These are phyloP conservation scores for Cataglyphis hispanica DNA, from an alignment of 1,140 invertebrate species.

Conservation along the genomic window DNA sequence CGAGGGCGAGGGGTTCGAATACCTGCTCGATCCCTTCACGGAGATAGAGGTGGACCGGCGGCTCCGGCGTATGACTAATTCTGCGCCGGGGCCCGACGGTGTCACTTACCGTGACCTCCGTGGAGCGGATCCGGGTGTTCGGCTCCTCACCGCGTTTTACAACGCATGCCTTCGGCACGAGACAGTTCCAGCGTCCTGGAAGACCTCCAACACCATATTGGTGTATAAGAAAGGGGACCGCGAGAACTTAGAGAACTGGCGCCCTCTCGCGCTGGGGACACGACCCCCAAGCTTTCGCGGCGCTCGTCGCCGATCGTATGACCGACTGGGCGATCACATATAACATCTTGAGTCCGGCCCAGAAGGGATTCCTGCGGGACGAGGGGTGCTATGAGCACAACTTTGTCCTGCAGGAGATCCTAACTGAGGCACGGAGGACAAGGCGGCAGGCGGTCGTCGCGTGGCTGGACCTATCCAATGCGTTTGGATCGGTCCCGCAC, in stretches of 20 bases:
- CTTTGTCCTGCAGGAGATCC: background rate
- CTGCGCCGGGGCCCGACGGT: background rate
- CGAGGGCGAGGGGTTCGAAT: background rate
- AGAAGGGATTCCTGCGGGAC: constrained; percentile 78
- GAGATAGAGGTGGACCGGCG: background rate
- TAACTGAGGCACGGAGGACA: background rate
- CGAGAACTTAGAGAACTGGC: background rate
- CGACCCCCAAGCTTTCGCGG: constrained; percentile 9
- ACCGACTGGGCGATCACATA: constrained; percentile 25
- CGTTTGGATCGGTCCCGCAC: constrained; percentile 5
- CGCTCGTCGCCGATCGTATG: constrained; percentile 26
- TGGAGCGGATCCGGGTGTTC: background rate
- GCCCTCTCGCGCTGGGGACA: background rate
- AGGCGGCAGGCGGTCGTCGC: background rate
- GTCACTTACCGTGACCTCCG: background rate
- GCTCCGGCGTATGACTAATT: background rate
- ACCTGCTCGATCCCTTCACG: background rate
- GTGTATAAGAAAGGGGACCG: background rate
- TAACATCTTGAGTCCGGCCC: constrained; percentile 47
- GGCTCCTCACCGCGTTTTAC: background rate
- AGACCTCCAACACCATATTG: background rate
- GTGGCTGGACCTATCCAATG: constrained; percentile 18
- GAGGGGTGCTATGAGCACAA: constrained; percentile 78
- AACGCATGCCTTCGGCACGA: background rate
- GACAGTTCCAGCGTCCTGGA: constrained; percentile 3